Evolutionary conservation across 92 coral and sea anemone genomes (phyloP).

Genomic region (Phenganax stokvisi): DNA sequence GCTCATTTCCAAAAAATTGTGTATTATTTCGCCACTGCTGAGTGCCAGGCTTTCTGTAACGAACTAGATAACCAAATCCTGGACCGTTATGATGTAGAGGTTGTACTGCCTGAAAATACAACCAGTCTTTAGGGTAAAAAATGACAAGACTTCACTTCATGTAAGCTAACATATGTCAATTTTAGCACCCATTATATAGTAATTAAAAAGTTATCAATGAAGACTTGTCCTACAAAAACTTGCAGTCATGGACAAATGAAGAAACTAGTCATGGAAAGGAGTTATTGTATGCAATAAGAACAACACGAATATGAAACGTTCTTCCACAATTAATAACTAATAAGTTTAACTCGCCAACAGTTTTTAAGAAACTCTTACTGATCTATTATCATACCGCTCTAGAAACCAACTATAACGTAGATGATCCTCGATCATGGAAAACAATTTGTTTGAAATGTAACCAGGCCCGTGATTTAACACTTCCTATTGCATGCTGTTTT

Average conservation of each 20-base stretch:
- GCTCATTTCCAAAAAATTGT: not conserved
- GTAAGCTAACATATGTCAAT: too few species aligned
- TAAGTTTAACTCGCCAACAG: not conserved
- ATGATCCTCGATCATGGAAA: not conserved
- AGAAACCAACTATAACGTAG: not conserved
- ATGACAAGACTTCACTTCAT: too few species aligned
- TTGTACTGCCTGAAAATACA: not conserved
- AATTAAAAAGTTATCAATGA: too few species aligned
- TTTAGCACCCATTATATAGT: too few species aligned
- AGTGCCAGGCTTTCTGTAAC: not conserved
- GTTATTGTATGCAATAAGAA: not conserved
- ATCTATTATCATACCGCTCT: not conserved
- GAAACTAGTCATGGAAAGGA: not conserved
- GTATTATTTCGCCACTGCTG: not conserved
- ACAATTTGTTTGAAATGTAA: not conserved
- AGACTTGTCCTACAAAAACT: too few species aligned
- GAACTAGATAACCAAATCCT: constrained; percentile 1
- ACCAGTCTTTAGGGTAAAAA: not conserved
- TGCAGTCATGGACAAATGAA: too few species aligned
- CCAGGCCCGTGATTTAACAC: not conserved
- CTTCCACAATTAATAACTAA: not conserved
- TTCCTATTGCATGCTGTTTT: not conserved
- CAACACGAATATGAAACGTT: not conserved
- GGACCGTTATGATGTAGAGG: not conserved
- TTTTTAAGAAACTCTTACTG: not conserved